Evolutionary conservation across 2,888 invertebrate species (phyloP), one percentile per base, ranked within the genome.

Genomic region (Hirtodrosophila trivittata): DNA sequence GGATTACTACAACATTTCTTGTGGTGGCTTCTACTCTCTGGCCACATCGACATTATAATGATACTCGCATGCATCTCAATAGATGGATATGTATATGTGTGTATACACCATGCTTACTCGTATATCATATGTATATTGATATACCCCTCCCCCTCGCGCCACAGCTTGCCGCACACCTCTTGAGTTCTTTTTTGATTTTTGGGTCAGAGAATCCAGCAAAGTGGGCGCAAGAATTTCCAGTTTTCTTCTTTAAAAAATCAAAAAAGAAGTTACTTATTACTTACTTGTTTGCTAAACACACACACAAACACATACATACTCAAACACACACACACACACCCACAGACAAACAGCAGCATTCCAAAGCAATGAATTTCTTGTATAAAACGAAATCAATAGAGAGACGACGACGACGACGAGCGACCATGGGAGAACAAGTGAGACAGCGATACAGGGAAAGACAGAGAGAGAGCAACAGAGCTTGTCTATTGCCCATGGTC

Each of bases 381-480:
- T 65, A 55, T 67, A 51, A 76, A 80, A 68, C 77, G 66, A 86
- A 81, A 86, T 86, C 84, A 86, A 81, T 86, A 70, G 67, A 80
- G 71, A 71, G 54, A 56, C 60, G 26, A 42, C 41, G 43, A 59
- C 32, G 54, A 42, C 37, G 43, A 52, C 35, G 52, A 18, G 38
- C 37, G 43, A 52, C 35, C 54, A 18, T 46, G 46, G 56, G 51
- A 49, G 65, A 47, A 28, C 30, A 49, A 13, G 25, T 12, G 55
- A 47, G 52, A 12, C 39, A 42, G 54, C 18, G 41, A 26, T 37
- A 62, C 45, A 45, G 7, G 3, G 26, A 38, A 18, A 14, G 37
- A 49, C 13, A 33, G 16, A 32, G 18, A 18, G 13, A 14, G 41
- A 32, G 30, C 3, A 35, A 30, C 18, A 49, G n/a, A 30, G 54